These are phyloP conservation scores for Paragorgia papillata DNA, from an alignment of 92 coral and sea anemone genomes.

Conservation along the genomic window DNA sequence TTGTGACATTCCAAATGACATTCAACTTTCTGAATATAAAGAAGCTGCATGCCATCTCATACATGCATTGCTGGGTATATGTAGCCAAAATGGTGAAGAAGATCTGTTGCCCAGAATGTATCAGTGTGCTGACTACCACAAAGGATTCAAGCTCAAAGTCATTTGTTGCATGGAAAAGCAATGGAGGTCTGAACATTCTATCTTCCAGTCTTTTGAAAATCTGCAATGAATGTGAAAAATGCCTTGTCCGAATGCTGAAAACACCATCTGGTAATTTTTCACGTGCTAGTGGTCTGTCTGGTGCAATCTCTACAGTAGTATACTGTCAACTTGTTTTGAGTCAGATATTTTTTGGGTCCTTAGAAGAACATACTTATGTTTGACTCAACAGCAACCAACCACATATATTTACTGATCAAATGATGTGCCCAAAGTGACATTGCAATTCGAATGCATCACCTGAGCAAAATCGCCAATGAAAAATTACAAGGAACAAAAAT, in stretches of 20 bases:
- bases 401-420: slow-evolving; percentile 1
- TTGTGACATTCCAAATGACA: no score
- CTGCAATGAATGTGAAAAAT: background rate
- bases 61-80: slow-evolving; percentile 36
- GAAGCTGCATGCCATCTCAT: slow-evolving; percentile 28
- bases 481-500: background rate
- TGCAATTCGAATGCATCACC: slow-evolving; percentile 2
- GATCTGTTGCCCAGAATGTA: slow-evolving; percentile 13
- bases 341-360: background rate
- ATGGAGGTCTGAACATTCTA: slow-evolving; percentile 7
- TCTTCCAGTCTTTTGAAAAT: background rate
- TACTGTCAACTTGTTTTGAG: background rate
- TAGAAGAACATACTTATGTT: slow-evolving; percentile 25
- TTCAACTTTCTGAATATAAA: no score
- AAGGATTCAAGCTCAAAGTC: background rate
- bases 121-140: background rate
- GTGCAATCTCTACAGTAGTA: slow-evolving; percentile 9
- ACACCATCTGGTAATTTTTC: background rate
- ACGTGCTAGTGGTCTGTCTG: background rate
- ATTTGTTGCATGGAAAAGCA: slow-evolving; percentile 12
- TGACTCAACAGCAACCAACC: slow-evolving; percentile 9
- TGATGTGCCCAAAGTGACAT: slow-evolving; percentile 17
- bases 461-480: background rate
- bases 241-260: slow-evolving; percentile 13
- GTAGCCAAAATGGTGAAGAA: slow-evolving; percentile 19